These are phyloP conservation scores for Syrista parreyssii DNA, from an alignment of 2,888 invertebrate genomes.

Conservation along the genomic window DNA sequence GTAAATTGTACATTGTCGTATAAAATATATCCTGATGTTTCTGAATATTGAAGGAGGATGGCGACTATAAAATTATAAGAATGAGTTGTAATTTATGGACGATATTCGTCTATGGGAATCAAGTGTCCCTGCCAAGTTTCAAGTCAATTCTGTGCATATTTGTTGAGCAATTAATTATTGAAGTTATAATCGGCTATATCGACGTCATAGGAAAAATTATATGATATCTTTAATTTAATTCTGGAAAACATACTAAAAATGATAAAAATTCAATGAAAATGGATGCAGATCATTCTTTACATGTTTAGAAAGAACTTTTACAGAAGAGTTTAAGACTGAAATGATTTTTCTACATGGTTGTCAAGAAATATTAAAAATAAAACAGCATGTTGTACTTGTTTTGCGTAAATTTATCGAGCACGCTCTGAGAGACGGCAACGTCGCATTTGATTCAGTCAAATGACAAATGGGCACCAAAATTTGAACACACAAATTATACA, in stretches of 20 bases:
- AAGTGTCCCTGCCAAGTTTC: constrained; percentile 13
- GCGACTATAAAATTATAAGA: constrained; percentile 13
- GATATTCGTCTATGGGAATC: constrained; percentile 9
- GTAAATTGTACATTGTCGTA: too few species aligned
- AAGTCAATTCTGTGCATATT: constrained; percentile 10
- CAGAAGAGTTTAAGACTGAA: constrained; percentile 11
- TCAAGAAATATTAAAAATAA: constrained; percentile 10
- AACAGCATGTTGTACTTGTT: constrained; percentile 10
- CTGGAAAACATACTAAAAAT: constrained; percentile 15
- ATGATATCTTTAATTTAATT: background rate
- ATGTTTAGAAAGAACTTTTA: constrained; percentile 4
- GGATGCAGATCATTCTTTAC: constrained; percentile 5
- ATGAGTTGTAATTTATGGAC: constrained; percentile 7
- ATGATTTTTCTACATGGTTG: constrained; percentile 11
- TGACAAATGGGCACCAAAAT: constrained; percentile 13
- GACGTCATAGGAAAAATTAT: constrained; percentile 9
- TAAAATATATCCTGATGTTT: constrained; percentile 5
- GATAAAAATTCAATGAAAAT: constrained; percentile 16
- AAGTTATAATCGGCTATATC: constrained; percentile 12
- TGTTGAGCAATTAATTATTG: constrained; percentile 15
- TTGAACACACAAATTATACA: too few species aligned
- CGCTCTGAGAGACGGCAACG: constrained; percentile 13
- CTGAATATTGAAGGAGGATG: constrained; percentile 14
- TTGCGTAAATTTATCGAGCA: constrained; percentile 7
- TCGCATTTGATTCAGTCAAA: constrained; percentile 9